Base-by-base conservation (phyloP, 2,888 invertebrate species). In the Reticulitermes lucifugus region DNA sequence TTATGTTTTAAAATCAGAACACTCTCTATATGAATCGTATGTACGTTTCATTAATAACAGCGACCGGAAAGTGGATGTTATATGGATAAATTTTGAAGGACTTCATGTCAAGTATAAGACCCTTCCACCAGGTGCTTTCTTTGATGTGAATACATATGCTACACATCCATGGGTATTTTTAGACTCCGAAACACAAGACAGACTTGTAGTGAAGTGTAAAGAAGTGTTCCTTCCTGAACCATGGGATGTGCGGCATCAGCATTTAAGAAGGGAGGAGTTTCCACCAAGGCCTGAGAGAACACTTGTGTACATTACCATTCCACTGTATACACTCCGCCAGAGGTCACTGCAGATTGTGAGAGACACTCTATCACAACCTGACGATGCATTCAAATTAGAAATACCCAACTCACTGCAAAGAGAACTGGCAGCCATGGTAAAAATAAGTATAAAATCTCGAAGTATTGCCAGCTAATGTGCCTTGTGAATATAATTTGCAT, bases 91-190 rank as follows among this genome's bases (percentile, higher is more conserved):
- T 90, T 96, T 94, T 89, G 90, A 92, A 75, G 96, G 97, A 0
- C 89, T 89, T 0, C 92, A 93, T 65, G 91, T 93, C 3, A 92
- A 92, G 83, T 96, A 95, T 89, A 91, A 92, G 6, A 92, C 92
- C 0, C 89, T 97, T n/a, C 89, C 90, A 0, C 92, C 94, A 0
- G 91, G 91, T 0, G 91, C 92, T 7, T 93, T 90, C 88, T 91
- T 93, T 83, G 94, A 95, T 88, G 93, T 96, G 0, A 95, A 96
- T 88, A 96, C 97, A 0, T 98, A 92, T 89, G 93, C 94, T 22
- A 94, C 95, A 0, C 97, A 98, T 91, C 96, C 96, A 0, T 98
- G 97, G 97, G 94, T 97, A 87, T 97, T 96, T 89, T 92, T 94
- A 0, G 96, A 97, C 89, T 91, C 93, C 0, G 90, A 92, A 0